Evolutionary conservation across 1,140 invertebrate genomes (phyloP), one percentile per base, ranked within the genome.

Genomic region (Pseudoatta argentina): DNA sequence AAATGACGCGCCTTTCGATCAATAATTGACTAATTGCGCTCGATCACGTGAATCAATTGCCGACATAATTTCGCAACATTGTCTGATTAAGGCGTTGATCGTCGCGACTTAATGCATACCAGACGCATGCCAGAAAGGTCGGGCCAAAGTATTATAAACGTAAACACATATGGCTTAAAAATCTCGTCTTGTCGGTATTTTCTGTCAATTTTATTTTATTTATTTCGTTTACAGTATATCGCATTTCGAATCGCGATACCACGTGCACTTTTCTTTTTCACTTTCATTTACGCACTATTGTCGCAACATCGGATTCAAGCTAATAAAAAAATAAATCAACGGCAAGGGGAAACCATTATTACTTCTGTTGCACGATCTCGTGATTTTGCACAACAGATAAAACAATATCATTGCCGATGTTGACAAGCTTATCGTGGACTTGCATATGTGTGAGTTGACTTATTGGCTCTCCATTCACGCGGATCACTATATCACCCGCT

Each of bases 401-500:
- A 86, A 96, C 96, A 87, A 98, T 96, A 87, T 96, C 95, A 94
- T 98, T 97, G 61, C 97, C 97, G 64, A 96, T 96, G 76, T 94
- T 94, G 72, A 96, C 92, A 63, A 98, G 97, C 57, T 95, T 94
- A 85, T 97, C 96, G 90, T 97, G 96, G 34, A 97, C 97, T 91
- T 97, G 97, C 63, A 96, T 96, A 91, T 98, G 97, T 48, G 96
- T 96, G 78, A 98, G 93, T 66, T 94, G 93, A 18, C 96, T 95
- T 6, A 97, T 96, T 63, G 96, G 94, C 44, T 95, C 94, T 66
- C 96, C 96, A 87, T 97, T 97, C 75, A 98, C 96, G 91, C 96
- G 96, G 16, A 97, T 94, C 83, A 98, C 95, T 83, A 97, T 95
- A 93, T 98, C 98, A 21, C 97, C 97, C 34, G 96, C 96, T 91